Evolutionary conservation across 2,888 invertebrate species (phyloP).

Genomic region (Tanaodytes sp.): DNA sequence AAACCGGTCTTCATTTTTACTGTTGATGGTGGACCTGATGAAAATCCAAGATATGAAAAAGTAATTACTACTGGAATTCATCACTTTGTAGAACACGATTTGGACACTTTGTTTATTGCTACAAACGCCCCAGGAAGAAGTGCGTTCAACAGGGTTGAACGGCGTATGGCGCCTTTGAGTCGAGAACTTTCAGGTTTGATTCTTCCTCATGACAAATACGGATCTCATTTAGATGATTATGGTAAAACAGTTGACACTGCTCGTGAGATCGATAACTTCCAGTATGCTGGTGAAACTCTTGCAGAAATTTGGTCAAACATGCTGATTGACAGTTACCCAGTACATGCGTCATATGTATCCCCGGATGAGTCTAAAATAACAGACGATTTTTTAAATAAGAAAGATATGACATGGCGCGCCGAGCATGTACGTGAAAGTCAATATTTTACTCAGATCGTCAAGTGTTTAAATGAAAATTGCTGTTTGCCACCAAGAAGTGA

Average conservation of each 20-base stretch:
- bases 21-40: slow-evolving; percentile 55
- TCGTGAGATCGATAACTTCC: slow-evolving; percentile 65
- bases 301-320: slow-evolving; percentile 63
- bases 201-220: slow-evolving; percentile 63
- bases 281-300: slow-evolving; percentile 61
- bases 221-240: slow-evolving; percentile 60
- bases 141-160: slow-evolving; percentile 63
- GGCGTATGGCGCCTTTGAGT: slow-evolving; percentile 66
- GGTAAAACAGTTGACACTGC: slow-evolving; percentile 62
- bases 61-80: slow-evolving; percentile 17
- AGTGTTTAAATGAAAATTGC: too few relatives aligned
- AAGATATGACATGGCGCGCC: too few relatives aligned
- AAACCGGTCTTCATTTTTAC: slow-evolving; percentile 64
- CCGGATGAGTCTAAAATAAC: too few relatives aligned
- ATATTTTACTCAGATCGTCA: too few relatives aligned
- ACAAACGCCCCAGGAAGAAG: slow-evolving; percentile 59
- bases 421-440: too few relatives aligned
- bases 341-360: too few relatives aligned
- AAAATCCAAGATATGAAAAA: slow-evolving; percentile 37
- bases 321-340: slow-evolving; percentile 58
- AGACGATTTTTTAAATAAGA: too few relatives aligned
- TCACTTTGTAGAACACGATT: slow-evolving; percentile 45
- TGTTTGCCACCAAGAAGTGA: too few relatives aligned
- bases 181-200: slow-evolving; percentile 61
- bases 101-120: slow-evolving; percentile 58